Conservation (phyloP, 2,888 invertebrate genomes). For the Lepidonotus clava region DNA sequence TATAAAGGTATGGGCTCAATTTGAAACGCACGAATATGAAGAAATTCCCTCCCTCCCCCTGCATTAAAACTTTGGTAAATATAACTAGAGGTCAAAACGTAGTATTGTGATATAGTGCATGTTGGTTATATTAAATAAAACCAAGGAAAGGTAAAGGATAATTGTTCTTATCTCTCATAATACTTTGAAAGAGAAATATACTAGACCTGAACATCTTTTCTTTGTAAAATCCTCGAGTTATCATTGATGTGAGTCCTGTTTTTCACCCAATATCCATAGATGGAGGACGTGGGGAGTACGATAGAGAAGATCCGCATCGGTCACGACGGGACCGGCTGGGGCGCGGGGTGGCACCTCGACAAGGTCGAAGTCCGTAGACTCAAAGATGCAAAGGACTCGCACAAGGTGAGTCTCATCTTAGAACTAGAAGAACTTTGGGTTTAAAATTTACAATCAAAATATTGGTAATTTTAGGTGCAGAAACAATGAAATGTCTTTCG, state of each 20-base stretch:
- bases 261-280: conserved; percentile 64
- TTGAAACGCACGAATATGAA: no score
- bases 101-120: no score
- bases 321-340: conserved; percentile 77
- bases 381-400: conserved; percentile 67
- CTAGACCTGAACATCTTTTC: background rate
- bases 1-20: no score
- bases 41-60: no score
- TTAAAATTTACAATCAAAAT: no score
- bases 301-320: conserved; percentile 79
- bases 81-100: no score
- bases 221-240: background rate
- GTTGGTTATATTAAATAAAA: no score
- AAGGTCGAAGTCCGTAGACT: conserved; percentile 77
- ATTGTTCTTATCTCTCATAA: background rate
- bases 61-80: no score
- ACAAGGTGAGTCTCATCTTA: conserved; percentile 69
- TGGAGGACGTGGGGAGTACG: conserved; percentile 78
- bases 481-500: no score
- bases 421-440: no score
- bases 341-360: conserved; percentile 79
- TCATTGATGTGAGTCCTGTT: background rate
- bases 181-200: background rate
- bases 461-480: no score
- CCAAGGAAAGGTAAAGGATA: no score